Conservation (phyloP, 2,888 invertebrate genomes). For the Congeria kusceri region DNA sequence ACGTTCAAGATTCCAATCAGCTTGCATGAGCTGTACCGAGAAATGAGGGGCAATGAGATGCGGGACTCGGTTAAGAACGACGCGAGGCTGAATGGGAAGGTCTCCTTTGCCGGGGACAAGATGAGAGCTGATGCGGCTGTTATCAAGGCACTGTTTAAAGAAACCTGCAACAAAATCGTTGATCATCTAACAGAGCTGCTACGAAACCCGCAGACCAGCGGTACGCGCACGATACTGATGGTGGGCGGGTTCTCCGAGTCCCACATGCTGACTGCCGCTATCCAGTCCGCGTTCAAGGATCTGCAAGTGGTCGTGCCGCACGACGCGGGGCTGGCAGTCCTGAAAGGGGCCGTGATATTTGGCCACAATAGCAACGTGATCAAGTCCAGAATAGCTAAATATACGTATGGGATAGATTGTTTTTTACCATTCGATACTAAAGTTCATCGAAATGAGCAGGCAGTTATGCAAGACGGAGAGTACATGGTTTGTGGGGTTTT, state of each 20-base stretch:
- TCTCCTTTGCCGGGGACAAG: slow-evolving; percentile 41
- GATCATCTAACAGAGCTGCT: slow-evolving; percentile 25
- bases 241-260: slow-evolving; percentile 62
- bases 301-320: slow-evolving; percentile 46
- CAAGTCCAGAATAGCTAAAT: slow-evolving; percentile 36
- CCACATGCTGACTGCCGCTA: slow-evolving; percentile 31
- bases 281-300: slow-evolving; percentile 24
- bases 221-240: slow-evolving; percentile 41
- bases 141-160: slow-evolving; percentile 20
- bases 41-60: slow-evolving; percentile 25
- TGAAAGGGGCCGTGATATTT: slow-evolving; percentile 57
- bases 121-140: slow-evolving; percentile 33
- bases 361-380: slow-evolving; percentile 44
- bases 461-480: neutral
- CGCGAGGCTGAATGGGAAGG: slow-evolving; percentile 10
- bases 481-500: slow-evolving; percentile 16
- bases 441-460: slow-evolving; percentile 17
- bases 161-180: slow-evolving; percentile 18
- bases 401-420: slow-evolving; percentile 44
- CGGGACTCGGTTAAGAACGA: slow-evolving; percentile 8
- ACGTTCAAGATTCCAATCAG: slow-evolving; percentile 47
- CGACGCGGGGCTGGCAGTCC: slow-evolving; percentile 48
- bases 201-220: slow-evolving; percentile 7
- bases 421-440: neutral
- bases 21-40: slow-evolving; percentile 38